Evolutionary conservation across 1,140 invertebrate species (phyloP), one percentile per base, ranked within the genome.

Genomic region (Drosophila teissieri): DNA sequence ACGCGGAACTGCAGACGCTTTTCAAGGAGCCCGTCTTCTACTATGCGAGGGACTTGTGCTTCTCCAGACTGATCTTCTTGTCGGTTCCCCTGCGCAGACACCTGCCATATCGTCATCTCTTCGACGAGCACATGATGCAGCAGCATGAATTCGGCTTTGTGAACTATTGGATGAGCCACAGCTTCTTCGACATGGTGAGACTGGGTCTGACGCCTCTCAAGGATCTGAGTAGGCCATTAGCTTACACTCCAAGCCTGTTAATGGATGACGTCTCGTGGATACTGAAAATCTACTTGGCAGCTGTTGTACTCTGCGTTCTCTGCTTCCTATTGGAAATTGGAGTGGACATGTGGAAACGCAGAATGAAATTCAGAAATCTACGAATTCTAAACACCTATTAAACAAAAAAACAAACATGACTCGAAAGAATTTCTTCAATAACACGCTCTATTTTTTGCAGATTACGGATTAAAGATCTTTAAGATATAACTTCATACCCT

Each of bases 151-250:
- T 83, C 7, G 83, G 83, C 3, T 14, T 88, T 36, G 5, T 65
- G 4, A 2, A 17, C 34, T 53, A 51, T 7, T 83, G 84, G 84
- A 42, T 48, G 12, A 15, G 14, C 3, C 42, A 24, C 3, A 80
- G 67, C 49, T 83, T 83, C 61, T 64, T 48, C 4, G 62, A 88
- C 0, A 89, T 89, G 83, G 80, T 83, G 0, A 22, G n/a, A 2
- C 8, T 83, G 1, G 42, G 48, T 1, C 14, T 67, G 2, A 65
- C 57, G 0, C 24, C 62, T 0, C 45, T 80, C 0, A 3, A 24
- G 11, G 83, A 89, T 14, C 44, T 49, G 12, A 88, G 82, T 10
- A 22, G 15, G 0, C 51, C 45, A 7, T 4, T n/a, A 1, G 5
- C 11, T 0, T 3, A 6, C 0, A 52, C 64, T 1, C 40, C 60